Evolutionary conservation across 2,113 vertebrate genomes (phyloP), one percentile per base, ranked within the genome.

Genomic region (Odontophorus gujanensis): DNA sequence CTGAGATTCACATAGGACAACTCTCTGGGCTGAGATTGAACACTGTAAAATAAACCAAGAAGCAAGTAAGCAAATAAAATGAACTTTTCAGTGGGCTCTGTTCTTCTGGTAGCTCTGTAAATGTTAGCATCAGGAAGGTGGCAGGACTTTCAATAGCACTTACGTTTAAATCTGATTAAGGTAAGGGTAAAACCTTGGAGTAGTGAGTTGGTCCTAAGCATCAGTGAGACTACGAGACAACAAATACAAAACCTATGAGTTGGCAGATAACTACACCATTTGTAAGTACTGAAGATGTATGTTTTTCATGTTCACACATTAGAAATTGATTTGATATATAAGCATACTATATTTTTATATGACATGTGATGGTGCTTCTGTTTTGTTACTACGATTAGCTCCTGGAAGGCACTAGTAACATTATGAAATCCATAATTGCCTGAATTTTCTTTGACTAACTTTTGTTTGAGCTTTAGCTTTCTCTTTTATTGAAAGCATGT

Each of bases 121-220:
- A 62, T 43, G 14, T 24, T 45, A 72, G 10, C 0, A 1, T 7
- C 7, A 20, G 0, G 0, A 43, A 67, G 1, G 3, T 67, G 13
- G 3, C 3, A 57, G 32, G 22, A 58, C 4, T 75, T 68, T 65
- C 19, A 53, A 5, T 14, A 1, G 21, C 5, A 63, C 3, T 38
- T 15, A 75, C 6, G 7, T 82, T 85, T n/a, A 1, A 7, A 7
- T 20, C 9, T 21, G 5, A 8, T 63, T 63, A 57, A 85, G 11
- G 4, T n/a, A 53, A 66, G 24, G 53, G 12, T 32, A 13, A 67
- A 67, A 55, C 32, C 30, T 20, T 36, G 48, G 40, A 82, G 40
- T 48, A 17, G 1, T 74, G 50, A 77, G 63, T 67, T 77, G 88
- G 77, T 3, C 11, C 6, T 18, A 22, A 5, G 0, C 62, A 19